These are phyloP conservation scores for Bombus turneri DNA, from an alignment of 1,140 invertebrate genomes.

Conservation along the genomic window DNA sequence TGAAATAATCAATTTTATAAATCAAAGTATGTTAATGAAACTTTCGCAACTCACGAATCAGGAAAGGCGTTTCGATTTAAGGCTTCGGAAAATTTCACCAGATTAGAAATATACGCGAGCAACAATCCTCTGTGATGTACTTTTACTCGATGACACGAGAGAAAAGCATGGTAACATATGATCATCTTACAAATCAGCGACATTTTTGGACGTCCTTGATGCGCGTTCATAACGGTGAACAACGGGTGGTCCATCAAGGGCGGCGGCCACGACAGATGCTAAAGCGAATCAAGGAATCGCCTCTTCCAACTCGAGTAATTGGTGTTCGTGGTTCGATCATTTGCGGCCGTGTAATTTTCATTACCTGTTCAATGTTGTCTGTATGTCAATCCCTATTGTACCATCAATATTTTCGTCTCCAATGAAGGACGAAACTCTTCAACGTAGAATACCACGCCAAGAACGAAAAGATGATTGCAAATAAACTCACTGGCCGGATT, in stretches of 20 bases:
- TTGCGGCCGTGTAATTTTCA: conserved; percentile 41
- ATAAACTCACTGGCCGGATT: no score
- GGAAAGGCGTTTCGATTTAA: no score
- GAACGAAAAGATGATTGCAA: no score
- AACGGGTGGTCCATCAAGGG: conserved; percentile 74
- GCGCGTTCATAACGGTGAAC: conserved; percentile 69
- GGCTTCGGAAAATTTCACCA: no score
- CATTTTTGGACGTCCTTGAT: conserved; percentile 61
- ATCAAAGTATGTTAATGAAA: no score
- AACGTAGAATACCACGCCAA: no score
- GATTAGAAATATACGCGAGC: background rate
- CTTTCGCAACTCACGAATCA: no score
- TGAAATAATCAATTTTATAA: no score
- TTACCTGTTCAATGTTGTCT: background rate
- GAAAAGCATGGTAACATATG: background rate
- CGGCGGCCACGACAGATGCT: conserved; percentile 65
- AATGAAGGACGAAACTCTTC: background rate
- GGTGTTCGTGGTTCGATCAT: conserved; percentile 36
- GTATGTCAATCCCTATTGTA: background rate
- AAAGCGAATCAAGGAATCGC: conserved; percentile 73
- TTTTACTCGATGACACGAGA: background rate
- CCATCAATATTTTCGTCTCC: background rate
- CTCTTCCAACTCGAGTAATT: conserved; percentile 21
- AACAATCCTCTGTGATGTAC: no score
- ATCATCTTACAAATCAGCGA: conserved; percentile 37